These are phyloP conservation scores for Altica lythri DNA, from an alignment of 2,888 invertebrate species.

Conservation along the genomic window DNA sequence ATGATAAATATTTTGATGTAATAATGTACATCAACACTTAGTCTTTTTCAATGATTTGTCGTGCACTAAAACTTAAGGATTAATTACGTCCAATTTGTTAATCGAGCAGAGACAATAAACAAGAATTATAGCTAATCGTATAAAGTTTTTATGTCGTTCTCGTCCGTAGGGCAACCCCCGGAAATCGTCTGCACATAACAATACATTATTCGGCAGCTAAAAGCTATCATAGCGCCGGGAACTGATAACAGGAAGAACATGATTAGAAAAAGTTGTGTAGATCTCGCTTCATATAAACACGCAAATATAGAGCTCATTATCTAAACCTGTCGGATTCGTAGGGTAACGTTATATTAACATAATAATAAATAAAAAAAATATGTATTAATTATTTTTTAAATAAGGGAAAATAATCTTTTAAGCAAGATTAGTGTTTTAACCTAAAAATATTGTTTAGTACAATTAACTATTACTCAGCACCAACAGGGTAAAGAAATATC, in stretches of 20 bases:
- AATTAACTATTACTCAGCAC: no score
- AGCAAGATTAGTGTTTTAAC: no score
- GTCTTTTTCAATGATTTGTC: no score
- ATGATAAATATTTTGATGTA: no score
- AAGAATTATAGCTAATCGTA: constrained; percentile 34
- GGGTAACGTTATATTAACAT: constrained; percentile 6
- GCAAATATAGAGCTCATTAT: constrained; percentile 6
- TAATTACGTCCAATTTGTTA: constrained; percentile 29
- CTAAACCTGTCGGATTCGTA: background rate
- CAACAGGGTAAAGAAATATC: no score
- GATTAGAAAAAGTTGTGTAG: constrained; percentile 53
- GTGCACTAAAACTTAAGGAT: constrained; percentile 3
- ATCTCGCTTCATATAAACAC: constrained; percentile 49
- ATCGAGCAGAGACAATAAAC: constrained; percentile 34
- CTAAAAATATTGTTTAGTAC: no score
- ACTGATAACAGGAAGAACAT: constrained; percentile 51
- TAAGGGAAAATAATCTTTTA: no score
- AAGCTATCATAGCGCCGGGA: constrained; percentile 38
- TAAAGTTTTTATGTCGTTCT: constrained; percentile 36
- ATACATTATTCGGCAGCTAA: constrained; percentile 37
- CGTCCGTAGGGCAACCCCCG: no score
- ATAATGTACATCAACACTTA: no score
- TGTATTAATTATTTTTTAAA: no score
- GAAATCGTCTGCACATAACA: constrained; percentile 30
- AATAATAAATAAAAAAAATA: background rate